Conservation (phyloP, 2,797 vertebrate genomes). For the Molossus alvarezi region DNA sequence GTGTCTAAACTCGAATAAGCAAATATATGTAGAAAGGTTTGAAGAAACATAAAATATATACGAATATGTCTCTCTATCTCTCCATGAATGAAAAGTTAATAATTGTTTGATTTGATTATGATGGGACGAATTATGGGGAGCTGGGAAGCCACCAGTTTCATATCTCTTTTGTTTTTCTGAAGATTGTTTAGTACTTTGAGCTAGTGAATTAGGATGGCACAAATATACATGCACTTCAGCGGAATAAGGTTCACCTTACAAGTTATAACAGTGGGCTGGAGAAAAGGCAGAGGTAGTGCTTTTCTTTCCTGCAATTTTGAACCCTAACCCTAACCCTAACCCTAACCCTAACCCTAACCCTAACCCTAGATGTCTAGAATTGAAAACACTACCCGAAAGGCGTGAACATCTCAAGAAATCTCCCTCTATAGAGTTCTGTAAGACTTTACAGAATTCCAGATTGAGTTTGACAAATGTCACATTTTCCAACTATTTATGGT, state of each 20-base stretch:
- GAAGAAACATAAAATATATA: background rate
- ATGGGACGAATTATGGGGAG: background rate
- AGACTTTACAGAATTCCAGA: background rate
- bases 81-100: background rate
- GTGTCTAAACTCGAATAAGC: background rate
- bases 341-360: too few relatives aligned
- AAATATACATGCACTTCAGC: background rate
- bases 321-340: too few relatives aligned
- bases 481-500: slow-evolving; percentile 10
- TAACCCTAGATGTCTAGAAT: slow-evolving; percentile 37
- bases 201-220: slow-evolving; percentile 38
- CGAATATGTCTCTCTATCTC: background rate
- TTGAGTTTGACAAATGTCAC: slow-evolving; percentile 5
- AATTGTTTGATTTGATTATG: background rate
- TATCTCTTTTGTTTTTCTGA: slow-evolving; percentile 15
- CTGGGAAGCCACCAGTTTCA: slow-evolving; percentile 24
- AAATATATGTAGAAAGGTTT: slow-evolving; percentile 28
- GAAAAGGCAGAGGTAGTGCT: slow-evolving; percentile 52
- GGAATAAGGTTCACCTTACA: slow-evolving; percentile 19
- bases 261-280: slow-evolving; percentile 48
- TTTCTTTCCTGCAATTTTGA: background rate
- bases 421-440: slow-evolving; percentile 35
- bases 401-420: background rate
- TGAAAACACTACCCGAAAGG: background rate
- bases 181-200: background rate